Percentiles rank a stretch among this genome's conserved stretches.
phyloP scores from a whole-genome alignment of 2,113 vertebrate species.

The Ammodytes marinus region DNA sequence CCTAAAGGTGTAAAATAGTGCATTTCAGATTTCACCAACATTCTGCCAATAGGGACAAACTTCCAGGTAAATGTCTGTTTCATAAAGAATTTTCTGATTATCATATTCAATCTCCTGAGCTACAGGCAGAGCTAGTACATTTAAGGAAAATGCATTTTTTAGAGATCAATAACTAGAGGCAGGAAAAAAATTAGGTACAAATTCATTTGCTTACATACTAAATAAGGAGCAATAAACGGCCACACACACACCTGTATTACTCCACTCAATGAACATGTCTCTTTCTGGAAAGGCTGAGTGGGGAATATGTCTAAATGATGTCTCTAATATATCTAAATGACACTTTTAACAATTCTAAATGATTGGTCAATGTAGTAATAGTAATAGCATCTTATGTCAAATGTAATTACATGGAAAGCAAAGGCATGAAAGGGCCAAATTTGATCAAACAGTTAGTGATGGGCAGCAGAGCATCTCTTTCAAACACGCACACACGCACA shows the following conservation, averaged over 20 bases:
- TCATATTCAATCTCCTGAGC: constrained; percentile 26
- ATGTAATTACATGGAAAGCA: constrained; percentile 64
- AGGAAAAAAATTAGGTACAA: constrained; percentile 57
- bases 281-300: constrained; percentile 41
- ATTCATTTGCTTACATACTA: constrained; percentile 33
- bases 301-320: constrained; percentile 52
- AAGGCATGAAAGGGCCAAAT: constrained; percentile 67
- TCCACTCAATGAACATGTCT: constrained; percentile 43
- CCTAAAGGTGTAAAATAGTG: constrained; percentile 30
- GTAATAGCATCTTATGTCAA: constrained; percentile 58
- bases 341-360: constrained; percentile 56
- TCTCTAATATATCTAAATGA: constrained; percentile 47
- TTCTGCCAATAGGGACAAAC: constrained; percentile 7
- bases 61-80: constrained; percentile 23
- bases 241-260: neutral
- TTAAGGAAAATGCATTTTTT: constrained; percentile 39
- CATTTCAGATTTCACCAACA: constrained; percentile 16
- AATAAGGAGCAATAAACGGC: constrained; percentile 16
- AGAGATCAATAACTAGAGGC: constrained; percentile 15
- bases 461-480: constrained; percentile 28
- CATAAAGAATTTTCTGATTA: constrained; percentile 27
- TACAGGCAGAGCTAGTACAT: constrained; percentile 14
- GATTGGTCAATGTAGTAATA: constrained; percentile 43
- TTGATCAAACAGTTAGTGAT: constrained; percentile 58
- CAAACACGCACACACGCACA: too few species aligned